Evolutionary conservation across 2,888 invertebrate species (phyloP).

Genomic region (Apodemia zela): DNA sequence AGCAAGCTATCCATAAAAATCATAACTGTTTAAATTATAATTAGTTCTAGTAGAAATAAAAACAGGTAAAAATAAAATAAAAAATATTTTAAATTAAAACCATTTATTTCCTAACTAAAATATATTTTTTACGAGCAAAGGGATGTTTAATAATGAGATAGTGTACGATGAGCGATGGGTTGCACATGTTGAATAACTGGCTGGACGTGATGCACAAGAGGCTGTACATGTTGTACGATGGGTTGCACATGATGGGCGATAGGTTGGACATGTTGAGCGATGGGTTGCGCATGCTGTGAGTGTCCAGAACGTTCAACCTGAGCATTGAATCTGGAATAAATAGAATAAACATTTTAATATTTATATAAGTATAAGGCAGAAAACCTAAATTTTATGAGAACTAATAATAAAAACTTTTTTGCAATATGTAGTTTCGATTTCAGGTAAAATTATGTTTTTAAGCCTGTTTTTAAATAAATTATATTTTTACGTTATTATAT

Average conservation of each 20-base stretch:
- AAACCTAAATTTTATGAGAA: neutral
- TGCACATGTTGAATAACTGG: neutral
- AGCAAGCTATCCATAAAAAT: no score
- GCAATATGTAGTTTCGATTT: neutral
- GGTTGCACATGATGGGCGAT: neutral
- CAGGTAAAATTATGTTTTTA: no score
- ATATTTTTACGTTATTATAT: no score
- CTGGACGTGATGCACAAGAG: neutral
- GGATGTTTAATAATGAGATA: neutral
- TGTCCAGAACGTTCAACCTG: neutral
- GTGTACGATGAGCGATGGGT: neutral
- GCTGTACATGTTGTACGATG: neutral
- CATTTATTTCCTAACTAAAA: no score
- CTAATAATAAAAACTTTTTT: neutral
- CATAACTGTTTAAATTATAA: no score
- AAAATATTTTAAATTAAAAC: no score
- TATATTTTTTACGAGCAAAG: neutral
- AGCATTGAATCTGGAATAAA: neutral
- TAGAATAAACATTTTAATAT: neutral
- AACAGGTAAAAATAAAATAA: no score
- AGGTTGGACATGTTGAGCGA: no score
- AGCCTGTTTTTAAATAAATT: no score
- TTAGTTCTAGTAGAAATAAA: no score
- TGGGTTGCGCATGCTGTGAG: no score
- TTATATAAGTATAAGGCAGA: neutral